Conservation (phyloP, 2,888 invertebrate species). For the Apotomis capreana region DNA sequence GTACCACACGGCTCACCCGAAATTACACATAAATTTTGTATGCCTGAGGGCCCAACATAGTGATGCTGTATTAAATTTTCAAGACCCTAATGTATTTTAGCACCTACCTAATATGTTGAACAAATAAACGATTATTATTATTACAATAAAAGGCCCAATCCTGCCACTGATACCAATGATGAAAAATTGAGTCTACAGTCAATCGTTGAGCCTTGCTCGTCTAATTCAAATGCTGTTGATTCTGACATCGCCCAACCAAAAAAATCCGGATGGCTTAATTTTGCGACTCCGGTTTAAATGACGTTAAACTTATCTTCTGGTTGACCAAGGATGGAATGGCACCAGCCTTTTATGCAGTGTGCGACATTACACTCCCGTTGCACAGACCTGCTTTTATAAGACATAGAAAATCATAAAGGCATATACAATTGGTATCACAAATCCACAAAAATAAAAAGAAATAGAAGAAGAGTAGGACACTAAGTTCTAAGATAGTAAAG, state of each 20-base stretch:
- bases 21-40: too few relatives aligned
- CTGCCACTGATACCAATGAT: too few relatives aligned
- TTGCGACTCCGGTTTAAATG: slow-evolving; percentile 1
- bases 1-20: too few relatives aligned
- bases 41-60: too few relatives aligned
- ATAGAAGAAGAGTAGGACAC: slow-evolving; percentile 2
- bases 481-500: not conserved
- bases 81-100: too few relatives aligned
- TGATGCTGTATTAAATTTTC: too few relatives aligned
- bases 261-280: not conserved
- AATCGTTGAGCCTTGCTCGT: too few relatives aligned
- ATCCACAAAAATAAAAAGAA: slow-evolving; percentile 11
- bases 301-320: slow-evolving; percentile 7
- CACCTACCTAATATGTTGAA: too few relatives aligned
- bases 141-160: too few relatives aligned
- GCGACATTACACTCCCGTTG: not conserved
- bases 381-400: not conserved
- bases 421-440: not conserved
- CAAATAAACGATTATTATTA: too few relatives aligned
- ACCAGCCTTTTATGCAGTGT: slow-evolving; percentile 2
- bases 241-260: not conserved
- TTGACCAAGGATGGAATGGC: not conserved
- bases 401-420: not conserved
- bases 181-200: too few relatives aligned
- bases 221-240: too few relatives aligned